Percentiles rank a stretch among this genome's conserved stretches.
Conservation (phyloP, 2,888 invertebrate genomes). For the Enchytraeus crypticus region DNA sequence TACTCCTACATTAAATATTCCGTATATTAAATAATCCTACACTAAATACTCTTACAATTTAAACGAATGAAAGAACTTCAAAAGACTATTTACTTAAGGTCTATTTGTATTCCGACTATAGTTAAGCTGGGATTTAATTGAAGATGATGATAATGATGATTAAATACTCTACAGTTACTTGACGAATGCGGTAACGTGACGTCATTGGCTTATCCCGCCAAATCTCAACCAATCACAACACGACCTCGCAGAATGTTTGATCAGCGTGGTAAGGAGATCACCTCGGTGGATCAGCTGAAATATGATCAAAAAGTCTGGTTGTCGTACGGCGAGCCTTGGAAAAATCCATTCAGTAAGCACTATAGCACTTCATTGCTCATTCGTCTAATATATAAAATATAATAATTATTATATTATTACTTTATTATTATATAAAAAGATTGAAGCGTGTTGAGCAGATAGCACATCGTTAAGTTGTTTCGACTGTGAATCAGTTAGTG, state of each 20-base stretch:
- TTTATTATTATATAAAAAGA: not conserved
- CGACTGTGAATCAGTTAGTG: too few species aligned
- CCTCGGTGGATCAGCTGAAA: slow-evolving; percentile 33
- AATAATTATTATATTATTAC: not conserved
- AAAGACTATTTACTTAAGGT: too few species aligned
- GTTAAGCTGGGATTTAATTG: too few species aligned
- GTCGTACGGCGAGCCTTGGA: slow-evolving; percentile 45
- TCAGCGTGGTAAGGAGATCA: slow-evolving; percentile 38
- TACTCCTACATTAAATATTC: too few species aligned
- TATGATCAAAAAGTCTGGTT: slow-evolving; percentile 44
- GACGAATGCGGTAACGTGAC: slow-evolving; percentile 33
- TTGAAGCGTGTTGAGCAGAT: not conserved
- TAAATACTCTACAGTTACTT: slow-evolving; percentile 41
- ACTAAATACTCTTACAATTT: too few species aligned
- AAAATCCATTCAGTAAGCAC: slow-evolving; percentile 41
- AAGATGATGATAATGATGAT: too few species aligned
- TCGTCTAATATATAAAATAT: not conserved
- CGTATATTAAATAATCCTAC: too few species aligned
- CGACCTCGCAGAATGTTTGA: slow-evolving; percentile 41
- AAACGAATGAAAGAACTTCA: too few species aligned
- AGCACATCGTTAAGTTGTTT: too few species aligned
- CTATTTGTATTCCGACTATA: too few species aligned
- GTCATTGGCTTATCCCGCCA: slow-evolving; percentile 28
- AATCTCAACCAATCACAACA: slow-evolving; percentile 36
- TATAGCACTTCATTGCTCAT: not conserved